These are phyloP conservation scores for Archilochus colubris DNA, from an alignment of 2,113 vertebrate species.

Conservation along the genomic window DNA sequence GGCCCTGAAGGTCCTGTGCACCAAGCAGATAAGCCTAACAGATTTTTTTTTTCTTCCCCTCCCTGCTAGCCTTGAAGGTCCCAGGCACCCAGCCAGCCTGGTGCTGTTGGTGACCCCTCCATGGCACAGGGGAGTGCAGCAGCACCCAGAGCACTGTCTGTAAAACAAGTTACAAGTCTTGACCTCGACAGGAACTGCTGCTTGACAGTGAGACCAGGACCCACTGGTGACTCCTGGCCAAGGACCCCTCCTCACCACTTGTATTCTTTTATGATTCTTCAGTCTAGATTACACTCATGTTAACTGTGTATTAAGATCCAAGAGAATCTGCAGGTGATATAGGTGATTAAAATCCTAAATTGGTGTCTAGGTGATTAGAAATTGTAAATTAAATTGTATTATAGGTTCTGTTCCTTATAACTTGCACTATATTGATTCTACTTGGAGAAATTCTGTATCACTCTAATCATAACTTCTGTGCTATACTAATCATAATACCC, in stretches of 20 bases:
- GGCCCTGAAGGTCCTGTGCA: not conserved
- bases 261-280: rapidly evolving
- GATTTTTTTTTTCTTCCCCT: no score
- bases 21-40: not conserved
- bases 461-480: not conserved
- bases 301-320: not conserved
- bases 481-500: not conserved
- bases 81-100: rapidly evolving
- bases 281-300: not conserved
- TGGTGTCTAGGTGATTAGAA: not conserved
- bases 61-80: not conserved
- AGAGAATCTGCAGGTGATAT: not conserved
- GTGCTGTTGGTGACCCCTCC: rapidly evolving
- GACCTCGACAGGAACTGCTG: not conserved
- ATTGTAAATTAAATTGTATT: not conserved
- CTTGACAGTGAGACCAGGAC: not conserved
- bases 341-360: not conserved
- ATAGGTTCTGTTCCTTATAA: not conserved
- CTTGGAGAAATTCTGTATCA: not conserved
- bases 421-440: not conserved
- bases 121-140: rapidly evolving
- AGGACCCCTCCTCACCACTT: not conserved
- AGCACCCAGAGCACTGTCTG: not conserved
- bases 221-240: rapidly evolving
- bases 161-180: not conserved